Evolutionary conservation across 2,888 invertebrate species (phyloP).

Genomic region (Pachycephus smyrnensis): DNA sequence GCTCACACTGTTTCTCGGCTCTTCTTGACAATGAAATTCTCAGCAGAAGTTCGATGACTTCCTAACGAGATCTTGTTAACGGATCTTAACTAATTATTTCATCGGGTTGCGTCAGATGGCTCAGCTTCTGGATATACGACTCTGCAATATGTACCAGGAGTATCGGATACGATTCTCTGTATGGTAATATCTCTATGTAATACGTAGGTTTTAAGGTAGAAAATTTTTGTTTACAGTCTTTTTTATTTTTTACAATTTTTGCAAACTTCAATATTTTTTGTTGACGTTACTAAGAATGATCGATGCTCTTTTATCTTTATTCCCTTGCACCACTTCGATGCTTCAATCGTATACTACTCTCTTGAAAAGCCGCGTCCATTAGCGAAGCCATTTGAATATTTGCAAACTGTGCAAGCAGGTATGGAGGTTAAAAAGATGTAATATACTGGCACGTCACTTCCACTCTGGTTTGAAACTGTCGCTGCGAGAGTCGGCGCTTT

Average conservation of each 20-base stretch:
- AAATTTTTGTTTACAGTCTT: neutral
- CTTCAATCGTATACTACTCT: slow-evolving; percentile 18
- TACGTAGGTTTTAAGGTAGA: neutral
- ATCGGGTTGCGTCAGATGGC: neutral
- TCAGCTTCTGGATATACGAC: neutral
- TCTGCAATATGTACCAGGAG: neutral
- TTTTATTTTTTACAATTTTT: neutral
- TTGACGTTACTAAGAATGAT: slow-evolving; percentile 29
- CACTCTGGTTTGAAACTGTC: slow-evolving; percentile 58
- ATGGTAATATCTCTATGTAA: neutral
- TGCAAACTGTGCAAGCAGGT: slow-evolving; percentile 59
- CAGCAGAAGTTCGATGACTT: neutral
- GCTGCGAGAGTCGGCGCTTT: slow-evolving; percentile 34
- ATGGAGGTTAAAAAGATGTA: slow-evolving; percentile 61
- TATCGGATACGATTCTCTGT: neutral
- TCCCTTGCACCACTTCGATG: slow-evolving; percentile 55
- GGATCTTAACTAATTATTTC: neutral
- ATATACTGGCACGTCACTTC: slow-evolving; percentile 60
- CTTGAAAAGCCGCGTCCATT: slow-evolving; percentile 52
- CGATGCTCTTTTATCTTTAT: slow-evolving; percentile 53
- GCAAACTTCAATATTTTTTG: neutral
- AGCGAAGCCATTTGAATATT: slow-evolving; percentile 65
- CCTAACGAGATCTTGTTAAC: neutral
- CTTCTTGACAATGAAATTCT: neutral
- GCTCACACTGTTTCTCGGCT: neutral